Conservation (phyloP, 2,797 vertebrate species). For the Monodelphis domestica region DNA sequence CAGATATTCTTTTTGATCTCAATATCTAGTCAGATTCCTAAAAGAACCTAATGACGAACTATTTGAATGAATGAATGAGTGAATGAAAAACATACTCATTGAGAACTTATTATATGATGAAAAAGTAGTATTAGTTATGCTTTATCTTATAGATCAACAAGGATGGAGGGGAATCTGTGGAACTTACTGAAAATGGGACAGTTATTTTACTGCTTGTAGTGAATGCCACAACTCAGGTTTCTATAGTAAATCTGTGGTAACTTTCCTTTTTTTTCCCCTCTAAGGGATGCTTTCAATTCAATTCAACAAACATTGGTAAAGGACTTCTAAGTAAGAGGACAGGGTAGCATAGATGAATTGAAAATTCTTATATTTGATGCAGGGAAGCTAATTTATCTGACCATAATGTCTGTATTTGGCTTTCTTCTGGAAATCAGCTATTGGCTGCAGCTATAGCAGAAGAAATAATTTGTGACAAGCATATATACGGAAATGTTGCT, state of each 20-base stretch:
- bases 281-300: neutral
- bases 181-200: constrained; percentile 8
- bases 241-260: constrained; percentile 5
- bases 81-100: neutral
- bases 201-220: neutral
- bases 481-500: neutral
- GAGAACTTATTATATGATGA: neutral
- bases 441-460: constrained; percentile 19
- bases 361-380: constrained; percentile 19
- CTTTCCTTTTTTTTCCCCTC: neutral
- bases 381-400: constrained; percentile 10
- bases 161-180: neutral
- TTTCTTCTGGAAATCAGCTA: constrained; percentile 17
- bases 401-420: constrained; percentile 35
- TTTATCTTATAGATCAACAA: constrained; percentile 27
- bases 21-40: neutral
- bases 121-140: constrained; percentile 20
- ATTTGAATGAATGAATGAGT: constrained; percentile 12
- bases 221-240: constrained; percentile 1
- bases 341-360: neutral
- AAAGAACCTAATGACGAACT: constrained; percentile 8
- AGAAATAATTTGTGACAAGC: neutral
- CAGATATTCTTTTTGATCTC: constrained; percentile 10
- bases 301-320: neutral
- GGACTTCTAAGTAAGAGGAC: neutral